These are phyloP conservation scores for Dendronephthya gigantea DNA, from an alignment of 64 coral and sea anemone genomes.

Conservation along the genomic window DNA sequence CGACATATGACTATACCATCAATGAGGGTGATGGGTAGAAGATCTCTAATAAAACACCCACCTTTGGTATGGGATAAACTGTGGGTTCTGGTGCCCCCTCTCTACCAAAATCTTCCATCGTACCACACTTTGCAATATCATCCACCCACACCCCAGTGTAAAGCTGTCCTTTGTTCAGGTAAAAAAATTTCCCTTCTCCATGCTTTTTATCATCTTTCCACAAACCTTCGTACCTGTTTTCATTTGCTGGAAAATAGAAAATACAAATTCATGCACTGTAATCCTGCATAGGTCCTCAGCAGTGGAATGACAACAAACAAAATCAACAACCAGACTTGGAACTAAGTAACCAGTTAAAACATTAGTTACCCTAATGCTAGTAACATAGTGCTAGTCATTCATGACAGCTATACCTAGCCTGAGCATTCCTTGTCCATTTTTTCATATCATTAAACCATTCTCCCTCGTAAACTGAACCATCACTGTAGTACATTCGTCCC, in stretches of 20 bases:
- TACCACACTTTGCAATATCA: slow-evolving; percentile 93
- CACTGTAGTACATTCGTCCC: slow-evolving; percentile 89
- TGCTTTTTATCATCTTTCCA: slow-evolving; percentile 93
- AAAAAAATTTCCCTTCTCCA: slow-evolving; percentile 89
- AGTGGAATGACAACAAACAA: too few relatives aligned
- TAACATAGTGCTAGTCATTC: too few relatives aligned
- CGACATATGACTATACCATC: too few relatives aligned
- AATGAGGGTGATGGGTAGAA: not conserved
- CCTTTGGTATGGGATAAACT: slow-evolving; percentile 84
- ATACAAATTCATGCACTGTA: too few relatives aligned
- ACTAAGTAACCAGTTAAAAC: not conserved
- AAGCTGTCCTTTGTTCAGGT: slow-evolving; percentile 73
- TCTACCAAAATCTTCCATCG: slow-evolving; percentile 94
- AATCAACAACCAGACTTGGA: too few relatives aligned
- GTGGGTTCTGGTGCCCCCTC: slow-evolving; percentile 72
- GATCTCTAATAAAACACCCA: not conserved
- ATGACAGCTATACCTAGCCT: slow-evolving; percentile 61
- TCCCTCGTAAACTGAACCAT: slow-evolving; percentile 91
- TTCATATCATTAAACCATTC: slow-evolving; percentile 91
- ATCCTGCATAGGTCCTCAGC: too few relatives aligned
- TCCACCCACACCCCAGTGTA: slow-evolving; percentile 94
- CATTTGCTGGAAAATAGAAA: slow-evolving; percentile 62
- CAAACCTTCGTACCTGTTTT: slow-evolving; percentile 90
- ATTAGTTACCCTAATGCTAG: too few relatives aligned
- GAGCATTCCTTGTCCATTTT: slow-evolving; percentile 92